Conservation (phyloP, 2,113 vertebrate species). For the Pantherophis guttatus region DNA sequence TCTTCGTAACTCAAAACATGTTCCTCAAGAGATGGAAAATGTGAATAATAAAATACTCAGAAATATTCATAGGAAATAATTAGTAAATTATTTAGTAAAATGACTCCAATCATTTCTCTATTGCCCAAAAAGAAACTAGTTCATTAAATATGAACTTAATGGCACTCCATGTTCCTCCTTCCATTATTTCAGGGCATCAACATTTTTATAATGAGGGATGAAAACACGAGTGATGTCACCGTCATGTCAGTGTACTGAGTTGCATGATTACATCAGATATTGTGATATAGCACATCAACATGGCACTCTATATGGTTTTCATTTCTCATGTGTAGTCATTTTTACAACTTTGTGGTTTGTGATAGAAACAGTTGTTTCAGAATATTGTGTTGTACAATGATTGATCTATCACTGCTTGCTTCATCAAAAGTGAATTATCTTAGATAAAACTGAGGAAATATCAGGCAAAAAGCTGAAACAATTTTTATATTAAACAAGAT, state of each 20-base stretch:
- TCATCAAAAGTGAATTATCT: background rate
- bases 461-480: background rate
- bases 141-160: background rate
- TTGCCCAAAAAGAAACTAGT: background rate
- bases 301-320: background rate
- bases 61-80: background rate
- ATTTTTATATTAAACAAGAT: background rate
- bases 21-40: background rate
- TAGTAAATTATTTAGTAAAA: no score
- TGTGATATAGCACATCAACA: background rate
- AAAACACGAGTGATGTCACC: background rate
- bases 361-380: background rate
- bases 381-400: background rate
- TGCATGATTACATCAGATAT: background rate
- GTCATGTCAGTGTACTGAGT: background rate
- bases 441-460: background rate
- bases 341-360: background rate
- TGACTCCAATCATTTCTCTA: background rate
- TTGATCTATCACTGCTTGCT: background rate
- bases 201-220: background rate
- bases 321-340: background rate
- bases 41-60: background rate
- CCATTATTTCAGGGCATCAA: background rate
- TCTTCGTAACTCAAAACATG: background rate
- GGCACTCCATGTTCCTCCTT: background rate